Percentiles rank a stretch among this genome's conserved stretches.
Conservation (phyloP, 1,140 invertebrate genomes). For the Marisa cornuarietis region DNA sequence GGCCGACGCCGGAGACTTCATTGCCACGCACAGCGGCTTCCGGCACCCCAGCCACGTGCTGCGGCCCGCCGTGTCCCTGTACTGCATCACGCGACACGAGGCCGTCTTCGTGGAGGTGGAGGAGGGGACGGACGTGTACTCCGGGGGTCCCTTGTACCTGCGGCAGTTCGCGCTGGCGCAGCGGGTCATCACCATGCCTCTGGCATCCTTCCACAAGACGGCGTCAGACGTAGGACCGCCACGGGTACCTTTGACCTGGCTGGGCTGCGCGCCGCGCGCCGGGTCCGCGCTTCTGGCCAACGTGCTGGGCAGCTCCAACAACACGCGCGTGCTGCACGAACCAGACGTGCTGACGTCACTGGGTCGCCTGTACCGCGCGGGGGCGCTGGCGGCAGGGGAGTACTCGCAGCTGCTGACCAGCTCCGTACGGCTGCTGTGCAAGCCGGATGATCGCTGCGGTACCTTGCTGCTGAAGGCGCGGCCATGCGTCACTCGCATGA, state of each 20-base stretch:
- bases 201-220: conserved; percentile 58
- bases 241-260: conserved; percentile 49
- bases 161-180: conserved; percentile 53
- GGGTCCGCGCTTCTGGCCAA: conserved; percentile 53
- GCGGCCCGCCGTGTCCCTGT: conserved; percentile 55
- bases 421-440: conserved; percentile 56
- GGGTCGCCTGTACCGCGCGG: conserved; percentile 44
- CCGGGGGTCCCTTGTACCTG: conserved; percentile 37
- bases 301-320: conserved; percentile 55
- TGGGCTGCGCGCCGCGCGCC: conserved; percentile 54
- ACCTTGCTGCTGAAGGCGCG: conserved; percentile 54
- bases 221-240: conserved; percentile 58
- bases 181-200: conserved; percentile 55
- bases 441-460: conserved; percentile 54
- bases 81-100: conserved; percentile 54
- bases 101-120: conserved; percentile 55
- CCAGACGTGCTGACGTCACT: conserved; percentile 56
- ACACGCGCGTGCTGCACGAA: conserved; percentile 50
- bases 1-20: conserved; percentile 56
- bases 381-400: conserved; percentile 43
- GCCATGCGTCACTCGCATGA: conserved; percentile 47
- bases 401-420: conserved; percentile 55
- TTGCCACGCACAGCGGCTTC: conserved; percentile 57
- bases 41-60: conserved; percentile 57
- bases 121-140: conserved; percentile 43